Conservation (phyloP, 1,140 invertebrate species). For the Centruroides sculpturatus region DNA sequence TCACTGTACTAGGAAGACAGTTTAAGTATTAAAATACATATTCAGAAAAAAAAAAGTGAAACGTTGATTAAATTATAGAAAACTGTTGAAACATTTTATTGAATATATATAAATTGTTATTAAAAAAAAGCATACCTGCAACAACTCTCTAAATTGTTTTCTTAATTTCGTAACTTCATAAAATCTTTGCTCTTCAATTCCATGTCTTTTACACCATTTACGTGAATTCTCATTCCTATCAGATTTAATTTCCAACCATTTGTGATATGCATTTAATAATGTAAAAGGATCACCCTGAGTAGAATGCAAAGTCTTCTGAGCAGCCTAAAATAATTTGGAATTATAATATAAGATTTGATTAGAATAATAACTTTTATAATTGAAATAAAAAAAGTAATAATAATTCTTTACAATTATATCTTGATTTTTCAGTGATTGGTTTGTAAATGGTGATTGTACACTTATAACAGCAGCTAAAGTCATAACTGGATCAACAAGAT, state of each 20-base stretch:
- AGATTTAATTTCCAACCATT: slow-evolving; percentile 68
- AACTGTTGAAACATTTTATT: not conserved
- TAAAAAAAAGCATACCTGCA: slow-evolving; percentile 43
- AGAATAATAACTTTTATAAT: too few species aligned
- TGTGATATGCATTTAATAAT: slow-evolving; percentile 70
- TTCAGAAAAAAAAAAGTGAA: too few species aligned
- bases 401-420: slow-evolving; percentile 46
- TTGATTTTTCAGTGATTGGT: slow-evolving; percentile 64
- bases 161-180: slow-evolving; percentile 91
- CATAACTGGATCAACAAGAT: slow-evolving; percentile 57
- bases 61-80: too few species aligned
- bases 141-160: slow-evolving; percentile 69
- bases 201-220: slow-evolving; percentile 73
- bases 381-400: not conserved
- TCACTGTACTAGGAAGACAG: too few species aligned
- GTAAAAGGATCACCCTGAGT: slow-evolving; percentile 93
- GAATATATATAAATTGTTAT: not conserved
- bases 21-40: too few species aligned
- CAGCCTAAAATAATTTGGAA: slow-evolving; percentile 35
- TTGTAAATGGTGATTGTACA: slow-evolving; percentile 85
- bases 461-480: slow-evolving; percentile 82
- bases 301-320: slow-evolving; percentile 66
- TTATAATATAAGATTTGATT: too few species aligned
- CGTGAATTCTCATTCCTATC: slow-evolving; percentile 34
- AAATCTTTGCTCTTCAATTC: slow-evolving; percentile 88